Evolutionary conservation across 2,113 vertebrate genomes (phyloP).

Genomic region (Microcebus jonahi): DNA sequence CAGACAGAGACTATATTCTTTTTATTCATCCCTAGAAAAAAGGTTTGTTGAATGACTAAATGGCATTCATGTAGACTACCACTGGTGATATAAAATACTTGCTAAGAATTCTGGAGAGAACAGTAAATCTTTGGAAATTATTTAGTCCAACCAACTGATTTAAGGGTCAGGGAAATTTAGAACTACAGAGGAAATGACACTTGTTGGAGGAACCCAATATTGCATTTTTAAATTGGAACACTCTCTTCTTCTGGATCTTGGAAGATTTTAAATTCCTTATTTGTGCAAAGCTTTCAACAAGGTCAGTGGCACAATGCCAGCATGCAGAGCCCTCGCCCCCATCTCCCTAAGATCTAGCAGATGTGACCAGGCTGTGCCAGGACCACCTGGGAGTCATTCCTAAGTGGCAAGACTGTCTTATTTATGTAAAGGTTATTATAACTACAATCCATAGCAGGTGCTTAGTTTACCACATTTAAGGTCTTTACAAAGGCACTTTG

Average conservation of each 20-base stretch:
- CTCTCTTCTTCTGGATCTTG: not conserved
- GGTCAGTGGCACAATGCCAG: slow-evolving; percentile 53
- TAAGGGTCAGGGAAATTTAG: not conserved
- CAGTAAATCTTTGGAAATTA: not conserved
- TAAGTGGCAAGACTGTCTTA: slow-evolving; percentile 54
- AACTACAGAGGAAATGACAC: not conserved
- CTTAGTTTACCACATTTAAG: slow-evolving; percentile 23
- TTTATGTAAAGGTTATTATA: slow-evolving; percentile 53
- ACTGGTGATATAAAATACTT: not conserved
- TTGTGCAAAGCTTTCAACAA: slow-evolving; percentile 14
- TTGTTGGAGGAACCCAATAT: not conserved
- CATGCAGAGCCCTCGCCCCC: not conserved
- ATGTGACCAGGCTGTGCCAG: slow-evolving; percentile 68
- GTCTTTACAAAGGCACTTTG: slow-evolving; percentile 53
- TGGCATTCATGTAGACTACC: not conserved
- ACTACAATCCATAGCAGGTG: slow-evolving; percentile 67
- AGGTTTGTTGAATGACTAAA: not conserved
- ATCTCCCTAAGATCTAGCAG: slow-evolving; percentile 55
- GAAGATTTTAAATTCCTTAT: not conserved
- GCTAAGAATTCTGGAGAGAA: not conserved
- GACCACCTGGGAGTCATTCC: slow-evolving; percentile 73
- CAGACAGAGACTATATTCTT: not conserved
- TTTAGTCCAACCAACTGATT: not conserved
- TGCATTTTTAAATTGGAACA: not conserved
- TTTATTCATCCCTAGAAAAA: not conserved